Base-by-base conservation (phyloP, 1,140 invertebrate species). In the Dermatophagoides farinae region DNA sequence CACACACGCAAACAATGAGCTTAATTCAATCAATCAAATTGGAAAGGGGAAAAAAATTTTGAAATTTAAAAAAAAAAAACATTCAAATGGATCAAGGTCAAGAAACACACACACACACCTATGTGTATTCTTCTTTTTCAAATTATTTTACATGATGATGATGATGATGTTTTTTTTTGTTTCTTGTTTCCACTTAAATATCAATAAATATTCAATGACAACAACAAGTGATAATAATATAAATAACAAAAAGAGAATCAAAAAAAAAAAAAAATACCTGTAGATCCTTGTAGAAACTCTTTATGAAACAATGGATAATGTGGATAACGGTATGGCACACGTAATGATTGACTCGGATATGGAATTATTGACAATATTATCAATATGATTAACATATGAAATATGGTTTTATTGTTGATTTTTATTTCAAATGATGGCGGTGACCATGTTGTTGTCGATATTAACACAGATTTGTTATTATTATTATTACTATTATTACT, bases 291-390 rank as follows among this genome's bases (percentile, higher is more conserved):
- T 11, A 60, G 14, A 37, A 60, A 47, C 22, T 60, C 58, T 52
- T 60, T 60, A 43, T 60, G 58, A 31, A 60, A 60, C 8, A 60
- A 22, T 23, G 58, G 58, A 43, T 60, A 60, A 23, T 60, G 58
- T 14, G 58, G 58, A 50, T 60, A 60, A 40, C 58, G 58, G 22
- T 60, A 60, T 60, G 58, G 58, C 58, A 60, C 58, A 20, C 58
- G 58, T 11, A 60, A 37, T n/a, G 46, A 47, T 18, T 50, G 12
- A 50, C 43, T 60, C 16, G 22, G 0, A 49, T 49, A 49, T 60
- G 44, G 58, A 11, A 60, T 6, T 12, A n/a, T 5, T 11, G 47
- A 52, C 22, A 60, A n/a, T 11, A 44, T 23, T 55, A 55, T 50
- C 2, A 31, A 31, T 31, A 8, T 31, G 8, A 31, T 31, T 31